These are phyloP conservation scores for Herpailurus yagouaroundi DNA, from an alignment of 2,113 vertebrate genomes.

Conservation along the genomic window DNA sequence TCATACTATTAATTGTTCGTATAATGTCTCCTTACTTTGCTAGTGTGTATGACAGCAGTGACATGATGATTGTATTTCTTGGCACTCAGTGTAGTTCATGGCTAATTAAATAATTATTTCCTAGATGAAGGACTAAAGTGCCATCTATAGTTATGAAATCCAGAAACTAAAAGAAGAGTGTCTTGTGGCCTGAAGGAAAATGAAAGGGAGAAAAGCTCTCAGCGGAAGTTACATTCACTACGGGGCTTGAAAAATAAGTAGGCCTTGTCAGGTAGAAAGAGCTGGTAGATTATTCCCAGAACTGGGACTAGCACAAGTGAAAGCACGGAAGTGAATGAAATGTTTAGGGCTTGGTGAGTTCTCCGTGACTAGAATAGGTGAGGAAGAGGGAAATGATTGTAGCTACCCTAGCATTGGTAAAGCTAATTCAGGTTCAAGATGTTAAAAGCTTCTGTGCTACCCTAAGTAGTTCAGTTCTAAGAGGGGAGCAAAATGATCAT, in stretches of 20 bases:
- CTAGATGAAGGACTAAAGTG: not conserved
- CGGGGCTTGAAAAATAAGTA: conserved; percentile 25
- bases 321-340: not conserved
- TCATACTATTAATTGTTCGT: not conserved
- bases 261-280: not conserved
- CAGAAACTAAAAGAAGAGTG: not conserved
- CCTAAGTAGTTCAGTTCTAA: not conserved
- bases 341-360: not conserved
- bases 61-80: not conserved
- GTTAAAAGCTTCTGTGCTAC: not conserved
- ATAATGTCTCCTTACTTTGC: not conserved
- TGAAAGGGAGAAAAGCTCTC: not conserved
- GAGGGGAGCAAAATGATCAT: not conserved
- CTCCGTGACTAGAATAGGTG: not conserved
- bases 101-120: not conserved
- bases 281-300: not conserved
- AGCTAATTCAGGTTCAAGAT: not conserved
- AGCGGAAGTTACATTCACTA: not conserved
- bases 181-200: not conserved
- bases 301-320: not conserved
- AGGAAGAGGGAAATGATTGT: not conserved
- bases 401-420: not conserved
- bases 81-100: not conserved
- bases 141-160: not conserved
- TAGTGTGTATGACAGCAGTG: not conserved